Base-by-base conservation (phyloP, 2,113 vertebrate genomes). In the Pampusana beccarii region DNA sequence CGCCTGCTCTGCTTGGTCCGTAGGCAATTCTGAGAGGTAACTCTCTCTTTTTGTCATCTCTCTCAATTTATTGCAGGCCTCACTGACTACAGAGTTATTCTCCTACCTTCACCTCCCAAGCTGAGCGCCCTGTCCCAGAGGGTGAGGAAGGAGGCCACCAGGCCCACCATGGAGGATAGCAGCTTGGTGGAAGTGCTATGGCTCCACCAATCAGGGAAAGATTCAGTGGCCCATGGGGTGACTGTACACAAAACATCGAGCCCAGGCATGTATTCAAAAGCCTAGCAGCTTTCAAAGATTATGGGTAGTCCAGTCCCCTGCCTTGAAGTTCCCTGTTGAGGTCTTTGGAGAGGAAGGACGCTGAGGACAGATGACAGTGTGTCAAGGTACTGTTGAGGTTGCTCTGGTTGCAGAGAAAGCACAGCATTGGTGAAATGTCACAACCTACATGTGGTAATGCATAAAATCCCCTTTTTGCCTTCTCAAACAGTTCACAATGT, bases 161-260 rank as follows among this genome's bases (percentile, higher is more conserved):
- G 24, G 5, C 25, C 36, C 2, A 3, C 36, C 1, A 1, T 46
- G 53, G 44, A 80, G 40, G 26, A 46, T 1, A 33, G 13, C 19
- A 51, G 31, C 51, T 58, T 64, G 16, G 11, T 67, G 44, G 8
- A 67, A 62, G 14, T 54, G 14, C 14, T 44, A 1, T 19, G 18
- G 29, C 16, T 91, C 50, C 13, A 38, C 48, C 51, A 16, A 10
- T n/a, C 36, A 36, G 3, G 6, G 7, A 12, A 69, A 9, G 8
- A 53, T 57, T 16, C 24, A 61, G 50, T 1, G 0, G 12, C n/a
- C 36, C 33, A 13, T 31, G 57, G 17, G 16, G 31, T 44, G 14
- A 36, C 72, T 70, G 34, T 21, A 28, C 16, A 28, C 6, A 92
- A 88, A 80, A 56, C 26, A 13, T 4, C 8, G 29, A 29, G 28